These are phyloP conservation scores for Lycorma delicatula DNA, from an alignment of 1,140 invertebrate genomes.

Conservation along the genomic window DNA sequence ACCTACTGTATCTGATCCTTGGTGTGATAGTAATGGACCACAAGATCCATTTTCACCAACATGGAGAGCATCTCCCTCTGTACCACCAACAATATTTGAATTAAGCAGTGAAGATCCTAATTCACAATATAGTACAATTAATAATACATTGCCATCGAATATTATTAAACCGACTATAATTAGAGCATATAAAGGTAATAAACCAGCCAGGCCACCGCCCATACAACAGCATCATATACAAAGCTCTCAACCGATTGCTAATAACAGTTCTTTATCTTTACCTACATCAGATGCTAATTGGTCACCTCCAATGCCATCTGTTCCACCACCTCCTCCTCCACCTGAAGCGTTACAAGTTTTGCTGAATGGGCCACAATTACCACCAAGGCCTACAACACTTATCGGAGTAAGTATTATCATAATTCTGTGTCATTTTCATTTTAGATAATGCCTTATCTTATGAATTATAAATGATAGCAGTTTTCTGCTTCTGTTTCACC, in stretches of 20 bases:
- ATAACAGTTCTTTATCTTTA: background rate
- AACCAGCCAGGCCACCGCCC: conserved; percentile 20
- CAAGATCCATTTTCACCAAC: conserved; percentile 17
- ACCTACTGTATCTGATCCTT: conserved; percentile 18
- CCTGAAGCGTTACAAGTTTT: conserved; percentile 39
- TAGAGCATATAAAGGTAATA: conserved; percentile 9
- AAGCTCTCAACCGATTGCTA: background rate
- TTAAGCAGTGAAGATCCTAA: conserved; percentile 16
- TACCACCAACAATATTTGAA: conserved; percentile 4
- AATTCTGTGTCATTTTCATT: too few relatives aligned
- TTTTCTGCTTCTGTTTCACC: too few relatives aligned
- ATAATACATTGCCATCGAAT: conserved; percentile 5
- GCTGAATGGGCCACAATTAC: conserved; percentile 26
- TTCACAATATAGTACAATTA: conserved; percentile 2
- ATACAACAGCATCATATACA: too few relatives aligned
- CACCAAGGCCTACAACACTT: conserved; percentile 14
- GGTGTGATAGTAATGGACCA: conserved; percentile 27
- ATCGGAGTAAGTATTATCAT: conserved; percentile 16
- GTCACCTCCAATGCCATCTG: conserved; percentile 67
- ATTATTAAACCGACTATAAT: conserved; percentile 20
- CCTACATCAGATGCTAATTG: conserved; percentile 20
- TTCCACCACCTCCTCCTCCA: conserved; percentile 63
- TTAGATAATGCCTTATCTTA: too few relatives aligned
- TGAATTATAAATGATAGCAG: too few relatives aligned
- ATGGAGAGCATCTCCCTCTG: conserved; percentile 1